Evolutionary conservation across 2,888 invertebrate genomes (phyloP).

Genomic region (Hyposoter didymator): DNA sequence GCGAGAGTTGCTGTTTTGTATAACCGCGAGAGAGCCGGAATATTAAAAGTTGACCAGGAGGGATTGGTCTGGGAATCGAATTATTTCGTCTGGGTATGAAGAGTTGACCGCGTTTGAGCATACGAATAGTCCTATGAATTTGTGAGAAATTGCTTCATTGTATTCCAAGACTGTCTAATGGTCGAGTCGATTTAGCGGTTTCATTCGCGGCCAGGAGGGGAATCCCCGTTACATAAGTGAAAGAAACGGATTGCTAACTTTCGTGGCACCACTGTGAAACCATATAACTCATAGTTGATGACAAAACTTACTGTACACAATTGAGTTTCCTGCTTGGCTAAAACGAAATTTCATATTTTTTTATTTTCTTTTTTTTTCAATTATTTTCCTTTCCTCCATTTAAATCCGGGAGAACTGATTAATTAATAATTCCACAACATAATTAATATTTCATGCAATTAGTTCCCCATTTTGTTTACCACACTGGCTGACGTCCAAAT

Average conservation of each 20-base stretch:
- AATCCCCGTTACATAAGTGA: constrained; percentile 31
- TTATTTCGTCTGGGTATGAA: constrained; percentile 10
- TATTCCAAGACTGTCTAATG: constrained; percentile 10
- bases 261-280: neutral
- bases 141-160: constrained; percentile 12
- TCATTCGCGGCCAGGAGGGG: constrained; percentile 15
- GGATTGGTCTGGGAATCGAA: constrained; percentile 5
- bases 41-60: constrained; percentile 1
- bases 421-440: too few species aligned
- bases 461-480: too few species aligned
- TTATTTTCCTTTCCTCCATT: neutral
- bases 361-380: neutral
- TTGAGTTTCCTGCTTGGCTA: neutral
- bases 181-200: constrained; percentile 22
- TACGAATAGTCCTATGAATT: constrained; percentile 11
- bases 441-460: too few species aligned
- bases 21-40: neutral
- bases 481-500: too few species aligned
- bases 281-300: constrained; percentile 1
- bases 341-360: neutral
- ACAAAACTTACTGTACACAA: neutral
- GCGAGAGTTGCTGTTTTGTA: neutral
- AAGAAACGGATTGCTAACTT: constrained; percentile 20
- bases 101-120: constrained; percentile 3
- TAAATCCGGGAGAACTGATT: too few species aligned